phyloP scores from a whole-genome alignment of 2,888 invertebrate genomes.

The Argyresthia goedartella region DNA sequence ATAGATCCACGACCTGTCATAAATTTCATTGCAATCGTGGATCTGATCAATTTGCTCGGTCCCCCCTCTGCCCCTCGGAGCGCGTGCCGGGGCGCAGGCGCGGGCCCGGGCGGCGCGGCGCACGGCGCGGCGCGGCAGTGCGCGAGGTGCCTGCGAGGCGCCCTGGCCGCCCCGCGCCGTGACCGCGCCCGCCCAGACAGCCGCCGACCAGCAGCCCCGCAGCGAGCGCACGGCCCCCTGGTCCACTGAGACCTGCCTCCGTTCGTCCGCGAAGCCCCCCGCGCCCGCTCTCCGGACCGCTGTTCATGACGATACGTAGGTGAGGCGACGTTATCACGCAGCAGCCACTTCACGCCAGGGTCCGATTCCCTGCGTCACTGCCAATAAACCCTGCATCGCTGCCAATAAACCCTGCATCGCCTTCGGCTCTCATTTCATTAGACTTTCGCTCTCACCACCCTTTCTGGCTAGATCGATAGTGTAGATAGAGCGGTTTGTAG shows the following conservation, averaged over 20 bases:
- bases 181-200: constrained; percentile 22
- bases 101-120: constrained; percentile 17
- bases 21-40: constrained; percentile 64
- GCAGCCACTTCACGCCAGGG: no score
- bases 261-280: no score
- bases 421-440: background rate
- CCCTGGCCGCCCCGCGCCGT: constrained; percentile 43
- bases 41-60: constrained; percentile 55
- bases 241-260: no score
- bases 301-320: constrained; percentile 47
- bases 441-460: background rate
- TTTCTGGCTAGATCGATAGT: background rate
- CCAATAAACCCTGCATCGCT: constrained; percentile 20
- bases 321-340: constrained; percentile 24
- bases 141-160: constrained; percentile 57
- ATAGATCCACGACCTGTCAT: constrained; percentile 63
- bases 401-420: background rate
- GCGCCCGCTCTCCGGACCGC: constrained; percentile 16
- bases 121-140: constrained; percentile 42
- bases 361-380: background rate
- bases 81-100: constrained; percentile 15
- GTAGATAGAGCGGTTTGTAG: constrained; percentile 8
- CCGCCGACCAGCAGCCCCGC: no score
- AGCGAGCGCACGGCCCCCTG: no score
- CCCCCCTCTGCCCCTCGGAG: constrained; percentile 4